These are phyloP conservation scores for Micronycteris hirsuta DNA, from an alignment of 2,113 vertebrate species.

Conservation along the genomic window DNA sequence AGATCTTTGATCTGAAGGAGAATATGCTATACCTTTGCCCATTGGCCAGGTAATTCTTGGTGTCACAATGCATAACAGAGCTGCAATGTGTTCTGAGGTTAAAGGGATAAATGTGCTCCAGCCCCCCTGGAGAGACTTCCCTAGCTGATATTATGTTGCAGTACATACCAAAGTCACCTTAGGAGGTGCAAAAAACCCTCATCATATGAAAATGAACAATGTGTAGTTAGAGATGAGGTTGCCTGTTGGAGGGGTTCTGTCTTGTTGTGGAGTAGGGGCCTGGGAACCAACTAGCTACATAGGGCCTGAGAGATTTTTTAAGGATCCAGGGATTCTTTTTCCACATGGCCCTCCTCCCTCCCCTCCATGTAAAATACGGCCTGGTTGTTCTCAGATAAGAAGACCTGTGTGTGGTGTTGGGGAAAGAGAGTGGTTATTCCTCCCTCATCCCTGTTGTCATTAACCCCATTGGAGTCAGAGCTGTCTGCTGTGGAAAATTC, in stretches of 20 bases:
- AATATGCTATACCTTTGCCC: background rate
- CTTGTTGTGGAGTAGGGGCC: background rate
- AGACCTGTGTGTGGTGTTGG: background rate
- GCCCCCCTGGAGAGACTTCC: background rate
- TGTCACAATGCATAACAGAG: background rate
- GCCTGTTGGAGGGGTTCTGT: too few relatives aligned
- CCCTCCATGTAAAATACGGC: background rate
- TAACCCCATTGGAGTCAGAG: background rate
- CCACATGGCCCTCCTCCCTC: too few relatives aligned
- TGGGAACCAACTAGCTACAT: too few relatives aligned
- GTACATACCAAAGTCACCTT: background rate
- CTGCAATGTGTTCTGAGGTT: too few relatives aligned
- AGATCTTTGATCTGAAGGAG: background rate
- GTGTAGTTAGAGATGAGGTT: background rate
- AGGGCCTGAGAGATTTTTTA: background rate
- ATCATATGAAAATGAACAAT: background rate
- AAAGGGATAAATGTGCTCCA: background rate
- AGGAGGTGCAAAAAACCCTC: background rate
- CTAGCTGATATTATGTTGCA: background rate
- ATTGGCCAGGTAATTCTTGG: background rate
- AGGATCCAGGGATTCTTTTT: background rate
- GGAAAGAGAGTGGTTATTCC: background rate
- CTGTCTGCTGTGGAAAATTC: background rate
- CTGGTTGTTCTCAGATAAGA: background rate
- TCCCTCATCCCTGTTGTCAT: background rate